Evolutionary conservation across 2,113 vertebrate species (phyloP), one percentile per base, ranked within the genome.

Genomic region (Ceratotherium simum): DNA sequence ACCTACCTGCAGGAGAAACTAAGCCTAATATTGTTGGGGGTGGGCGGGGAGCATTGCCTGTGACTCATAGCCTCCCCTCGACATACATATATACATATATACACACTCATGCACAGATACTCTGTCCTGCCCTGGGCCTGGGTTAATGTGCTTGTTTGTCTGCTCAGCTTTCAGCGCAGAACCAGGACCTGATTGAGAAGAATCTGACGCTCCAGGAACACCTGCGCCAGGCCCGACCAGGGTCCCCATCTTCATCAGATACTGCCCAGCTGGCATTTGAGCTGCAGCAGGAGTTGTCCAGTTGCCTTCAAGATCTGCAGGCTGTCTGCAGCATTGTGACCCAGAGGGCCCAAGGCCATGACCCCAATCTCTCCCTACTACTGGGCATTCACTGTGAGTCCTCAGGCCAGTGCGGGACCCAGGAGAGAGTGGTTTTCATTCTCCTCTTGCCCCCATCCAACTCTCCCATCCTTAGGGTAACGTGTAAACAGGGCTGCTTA

Each of bases 361-460:
- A 99, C 97, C 99, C 99, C 97, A 99, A 99, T 98, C 99, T 99
- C 84, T 99, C 99, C 36, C 98, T 99, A 98, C 99, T 99, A 96
- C 99, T 99, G 5, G 99, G 99, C 39, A 99, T 99, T 98, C 99
- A 98, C 76, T 99, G 99, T 99, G 97, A 99, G 99, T 99, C 64
- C 46, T 51, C 0, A 64, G 60, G 70, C 0, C 54, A 76, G 7
- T 81, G 48, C 46, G 79, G 56, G 72, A 54, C 36, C 58, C 54
- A 25, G 62, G 33, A 96, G 42, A 46, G 73, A 82, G 42, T 62
- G 42, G 16, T 51, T 62, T 96, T 92, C 0, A 0, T 64, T 78
- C n/a, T 85, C 31, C 65, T 72, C 21, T 81, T 39, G 46, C 3
- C n/a, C 27, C 72, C 16, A 27, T 65, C 56, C 33, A 56, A 0